Evolutionary conservation across 2,888 invertebrate genomes (phyloP).

Genomic region (Emesis furor): DNA sequence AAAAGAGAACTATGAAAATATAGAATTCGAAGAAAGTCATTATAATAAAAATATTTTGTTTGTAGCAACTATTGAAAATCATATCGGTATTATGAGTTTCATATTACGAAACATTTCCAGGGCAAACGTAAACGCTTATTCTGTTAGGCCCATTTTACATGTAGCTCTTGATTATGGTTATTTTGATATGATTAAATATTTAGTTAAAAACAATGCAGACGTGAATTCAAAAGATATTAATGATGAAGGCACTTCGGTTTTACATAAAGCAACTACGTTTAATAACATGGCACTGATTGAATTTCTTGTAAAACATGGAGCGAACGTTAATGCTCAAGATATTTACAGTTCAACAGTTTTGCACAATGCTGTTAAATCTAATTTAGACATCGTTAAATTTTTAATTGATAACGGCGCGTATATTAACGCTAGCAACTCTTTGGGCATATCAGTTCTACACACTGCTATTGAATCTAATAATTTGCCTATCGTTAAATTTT

Average conservation of each 20-base stretch:
- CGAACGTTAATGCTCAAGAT: not conserved
- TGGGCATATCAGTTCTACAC: not conserved
- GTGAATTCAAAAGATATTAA: conserved; percentile 6
- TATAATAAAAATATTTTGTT: not conserved
- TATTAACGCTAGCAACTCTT: not conserved
- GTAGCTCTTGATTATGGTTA: not conserved
- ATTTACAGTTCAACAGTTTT: not conserved
- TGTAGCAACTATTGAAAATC: not conserved
- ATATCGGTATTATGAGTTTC: not conserved
- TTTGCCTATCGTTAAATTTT: not conserved
- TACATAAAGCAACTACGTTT: conserved; percentile 8
- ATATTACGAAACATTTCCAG: conserved; percentile 1
- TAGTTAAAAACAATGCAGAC: conserved; percentile 19
- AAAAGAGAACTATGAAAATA: not conserved
- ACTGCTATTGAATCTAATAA: not conserved
- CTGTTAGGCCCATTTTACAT: not conserved
- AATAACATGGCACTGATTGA: not conserved
- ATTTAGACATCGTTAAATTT: not conserved
- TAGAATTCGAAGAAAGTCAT: not conserved
- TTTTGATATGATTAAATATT: conserved; percentile 3
- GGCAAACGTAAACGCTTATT: not conserved
- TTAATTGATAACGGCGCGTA: not conserved
- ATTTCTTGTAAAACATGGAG: not conserved
- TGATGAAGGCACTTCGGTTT: not conserved
- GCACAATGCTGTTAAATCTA: not conserved